These are phyloP conservation scores for Hydra vulgaris DNA, from an alignment of 30 jellyfish, hydroid and myxozoan species.

Conservation along the genomic window DNA sequence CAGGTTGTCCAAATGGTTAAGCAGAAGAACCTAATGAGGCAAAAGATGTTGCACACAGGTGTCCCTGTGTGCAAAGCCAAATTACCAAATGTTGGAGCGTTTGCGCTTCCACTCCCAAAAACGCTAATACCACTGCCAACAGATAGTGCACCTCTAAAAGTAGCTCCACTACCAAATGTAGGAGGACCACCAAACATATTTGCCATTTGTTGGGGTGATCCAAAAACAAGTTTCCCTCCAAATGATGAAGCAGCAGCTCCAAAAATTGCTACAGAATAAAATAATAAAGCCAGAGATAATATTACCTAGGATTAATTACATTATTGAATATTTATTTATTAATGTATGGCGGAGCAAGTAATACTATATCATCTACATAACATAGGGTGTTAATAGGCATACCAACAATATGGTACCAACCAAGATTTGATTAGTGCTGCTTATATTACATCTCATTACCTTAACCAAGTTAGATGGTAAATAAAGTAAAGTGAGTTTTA, in stretches of 20 bases:
- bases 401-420: too few species aligned
- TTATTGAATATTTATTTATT: too few species aligned
- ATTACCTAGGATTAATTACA: too few species aligned
- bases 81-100: constrained; percentile 66
- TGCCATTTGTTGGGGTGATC: constrained; percentile 58
- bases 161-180: constrained; percentile 35
- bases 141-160: constrained; percentile 45
- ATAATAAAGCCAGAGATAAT: too few species aligned
- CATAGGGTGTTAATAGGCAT: too few species aligned
- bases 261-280: neutral
- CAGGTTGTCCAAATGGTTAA: constrained; percentile 23
- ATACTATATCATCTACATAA: too few species aligned
- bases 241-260: constrained; percentile 38
- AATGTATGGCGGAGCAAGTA: too few species aligned
- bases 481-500: too few species aligned
- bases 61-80: constrained; percentile 46
- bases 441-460: too few species aligned
- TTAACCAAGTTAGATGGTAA: too few species aligned
- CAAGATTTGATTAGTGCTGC: too few species aligned
- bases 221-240: constrained; percentile 83
- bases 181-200: constrained; percentile 50
- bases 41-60: constrained; percentile 48
- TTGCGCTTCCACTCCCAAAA: constrained; percentile 39
- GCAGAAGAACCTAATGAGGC: constrained; percentile 29
- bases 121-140: constrained; percentile 51